Conservation (phyloP, 2,797 vertebrate species). For the Manis javanica region DNA sequence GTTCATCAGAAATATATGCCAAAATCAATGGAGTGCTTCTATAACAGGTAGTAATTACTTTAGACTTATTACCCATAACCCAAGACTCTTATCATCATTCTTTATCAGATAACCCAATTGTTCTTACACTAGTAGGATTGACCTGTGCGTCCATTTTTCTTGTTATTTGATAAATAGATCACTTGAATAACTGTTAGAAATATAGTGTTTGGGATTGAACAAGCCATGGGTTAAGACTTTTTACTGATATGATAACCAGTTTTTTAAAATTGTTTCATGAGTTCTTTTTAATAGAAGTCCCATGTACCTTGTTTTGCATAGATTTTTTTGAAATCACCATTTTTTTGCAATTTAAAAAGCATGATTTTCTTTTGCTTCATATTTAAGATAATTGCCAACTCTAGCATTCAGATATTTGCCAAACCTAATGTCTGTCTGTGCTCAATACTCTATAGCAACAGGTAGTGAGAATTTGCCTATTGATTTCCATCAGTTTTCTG, state of each 20-base stretch:
- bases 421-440: neutral
- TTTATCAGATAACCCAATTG: conserved; percentile 61
- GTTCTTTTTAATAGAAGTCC: neutral
- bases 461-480: neutral
- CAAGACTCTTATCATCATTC: conserved; percentile 72
- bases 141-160: conserved; percentile 37
- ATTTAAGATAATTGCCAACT: conserved; percentile 28
- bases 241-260: neutral
- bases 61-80: conserved; percentile 72
- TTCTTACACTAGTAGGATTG: conserved; percentile 54
- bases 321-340: conserved; percentile 6
- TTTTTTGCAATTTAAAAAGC: neutral
- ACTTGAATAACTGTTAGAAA: conserved; percentile 61
- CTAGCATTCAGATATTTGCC: neutral
- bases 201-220: neutral
- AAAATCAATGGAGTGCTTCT: conserved; percentile 80
- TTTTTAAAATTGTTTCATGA: neutral
- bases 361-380: neutral
- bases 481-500: conserved; percentile 37
- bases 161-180: conserved; percentile 53
- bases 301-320: conserved; percentile 4
- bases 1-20: conserved; percentile 82
- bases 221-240: conserved; percentile 9
- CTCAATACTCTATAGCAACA: neutral
- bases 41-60: conserved; percentile 79